Evolutionary conservation across 2,797 vertebrate genomes (phyloP).

Genomic region (Columba guinea): DNA sequence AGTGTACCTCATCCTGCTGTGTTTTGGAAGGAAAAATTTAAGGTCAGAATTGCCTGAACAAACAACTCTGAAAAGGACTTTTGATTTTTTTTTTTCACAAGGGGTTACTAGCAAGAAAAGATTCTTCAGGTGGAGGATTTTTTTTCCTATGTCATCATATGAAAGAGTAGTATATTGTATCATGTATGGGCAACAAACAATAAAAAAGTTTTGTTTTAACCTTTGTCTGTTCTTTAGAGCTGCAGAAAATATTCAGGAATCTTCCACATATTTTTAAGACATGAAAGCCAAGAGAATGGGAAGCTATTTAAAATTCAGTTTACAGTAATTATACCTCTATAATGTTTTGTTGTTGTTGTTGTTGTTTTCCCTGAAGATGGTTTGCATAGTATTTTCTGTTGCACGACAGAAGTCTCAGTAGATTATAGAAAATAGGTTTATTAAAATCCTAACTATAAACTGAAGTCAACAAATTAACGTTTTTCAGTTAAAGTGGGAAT

Average conservation of each 20-base stretch:
- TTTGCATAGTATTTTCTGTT: background rate
- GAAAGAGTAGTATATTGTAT: background rate
- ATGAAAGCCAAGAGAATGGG: background rate
- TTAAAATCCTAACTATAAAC: background rate
- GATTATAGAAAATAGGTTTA: background rate
- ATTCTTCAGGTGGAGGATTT: background rate
- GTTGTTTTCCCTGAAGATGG: background rate
- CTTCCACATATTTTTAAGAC: background rate
- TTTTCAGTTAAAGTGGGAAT: background rate
- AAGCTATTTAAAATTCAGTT: conserved; percentile 5
- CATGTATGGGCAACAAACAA: background rate
- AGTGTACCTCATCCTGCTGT: background rate
- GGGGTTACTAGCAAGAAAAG: background rate
- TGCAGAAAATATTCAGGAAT: background rate
- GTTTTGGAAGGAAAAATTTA: background rate
- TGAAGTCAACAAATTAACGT: background rate
- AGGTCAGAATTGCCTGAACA: background rate
- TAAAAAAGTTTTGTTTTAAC: background rate
- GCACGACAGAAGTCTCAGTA: background rate
- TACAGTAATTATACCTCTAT: background rate
- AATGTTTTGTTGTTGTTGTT: background rate
- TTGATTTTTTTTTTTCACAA: background rate
- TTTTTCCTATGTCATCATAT: background rate
- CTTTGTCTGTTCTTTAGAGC: background rate
- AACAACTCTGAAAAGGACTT: background rate